Conservation (phyloP, 2,888 invertebrate genomes). For the Mystacides longicornis region DNA sequence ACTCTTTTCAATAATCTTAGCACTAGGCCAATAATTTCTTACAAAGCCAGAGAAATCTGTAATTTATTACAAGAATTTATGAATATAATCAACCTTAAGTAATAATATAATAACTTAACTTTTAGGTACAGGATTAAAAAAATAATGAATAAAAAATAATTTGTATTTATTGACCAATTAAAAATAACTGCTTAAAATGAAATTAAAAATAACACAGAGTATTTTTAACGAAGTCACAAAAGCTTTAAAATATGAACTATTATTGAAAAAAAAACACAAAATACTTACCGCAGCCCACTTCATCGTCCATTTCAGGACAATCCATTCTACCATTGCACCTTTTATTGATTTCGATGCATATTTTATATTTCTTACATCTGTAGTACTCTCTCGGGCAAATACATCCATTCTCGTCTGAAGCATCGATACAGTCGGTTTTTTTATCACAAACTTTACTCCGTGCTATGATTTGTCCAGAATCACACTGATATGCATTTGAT, state of each 20-base stretch:
- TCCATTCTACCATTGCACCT: constrained; percentile 49
- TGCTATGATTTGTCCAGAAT: too few species aligned
- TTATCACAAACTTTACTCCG: constrained; percentile 50
- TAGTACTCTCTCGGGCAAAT: constrained; percentile 26
- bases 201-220: too few species aligned
- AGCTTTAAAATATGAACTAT: neutral
- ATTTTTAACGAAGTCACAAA: neutral
- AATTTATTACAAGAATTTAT: too few species aligned
- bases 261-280: neutral
- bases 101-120: too few species aligned
- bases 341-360: constrained; percentile 36
- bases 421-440: constrained; percentile 44
- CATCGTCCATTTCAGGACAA: constrained; percentile 48
- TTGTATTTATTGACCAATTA: too few species aligned
- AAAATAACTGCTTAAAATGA: too few species aligned
- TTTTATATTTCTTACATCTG: constrained; percentile 31
- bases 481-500: too few species aligned
- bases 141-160: too few species aligned
- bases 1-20: too few species aligned
- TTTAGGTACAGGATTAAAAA: neutral
- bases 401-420: constrained; percentile 43
- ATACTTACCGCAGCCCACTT: constrained; percentile 41
- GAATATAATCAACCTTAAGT: too few species aligned
- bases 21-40: too few species aligned
- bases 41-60: too few species aligned